phyloP scores from a whole-genome alignment of 2,888 invertebrate species.

The Hedychridium roseum region DNA sequence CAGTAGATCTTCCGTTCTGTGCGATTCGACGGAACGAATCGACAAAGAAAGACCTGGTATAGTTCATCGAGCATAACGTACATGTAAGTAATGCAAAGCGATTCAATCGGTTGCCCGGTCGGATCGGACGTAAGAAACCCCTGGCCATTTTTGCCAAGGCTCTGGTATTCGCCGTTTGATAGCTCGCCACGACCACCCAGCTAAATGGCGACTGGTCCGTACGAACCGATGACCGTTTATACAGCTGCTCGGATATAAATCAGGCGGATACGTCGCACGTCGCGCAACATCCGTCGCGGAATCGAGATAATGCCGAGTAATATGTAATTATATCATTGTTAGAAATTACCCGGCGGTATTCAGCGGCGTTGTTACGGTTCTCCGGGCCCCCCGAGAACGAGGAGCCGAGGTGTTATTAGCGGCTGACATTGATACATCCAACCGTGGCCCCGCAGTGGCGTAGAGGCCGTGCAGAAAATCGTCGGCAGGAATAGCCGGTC shows the following conservation, averaged over 20 bases:
- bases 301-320: conserved; percentile 54
- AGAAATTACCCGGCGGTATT: conserved; percentile 52
- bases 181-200: neutral
- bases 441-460: conserved; percentile 27
- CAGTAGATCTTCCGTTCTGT: neutral
- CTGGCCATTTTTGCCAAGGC: conserved; percentile 13
- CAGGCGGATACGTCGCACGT: neutral
- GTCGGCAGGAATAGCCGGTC: too few species aligned
- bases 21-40: conserved; percentile 28
- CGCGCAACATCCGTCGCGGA: conserved; percentile 35
- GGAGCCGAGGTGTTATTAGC: conserved; percentile 52
- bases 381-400: conserved; percentile 12
- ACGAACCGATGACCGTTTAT: conserved; percentile 19
- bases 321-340: conserved; percentile 61
- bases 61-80: conserved; percentile 39
- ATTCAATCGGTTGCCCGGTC: conserved; percentile 25
- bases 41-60: conserved; percentile 36
- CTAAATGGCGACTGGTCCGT: conserved; percentile 13
- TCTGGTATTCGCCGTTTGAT: neutral
- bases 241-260: neutral
- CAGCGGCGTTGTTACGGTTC: conserved; percentile 22
- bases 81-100: conserved; percentile 48
- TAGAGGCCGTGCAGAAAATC: conserved; percentile 8
- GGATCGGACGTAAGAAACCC: conserved; percentile 5
- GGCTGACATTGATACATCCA: conserved; percentile 58